Percentiles rank a stretch among this genome's conserved stretches.
Conservation (phyloP, 1,140 invertebrate genomes). For the Phocides pigmalion region DNA sequence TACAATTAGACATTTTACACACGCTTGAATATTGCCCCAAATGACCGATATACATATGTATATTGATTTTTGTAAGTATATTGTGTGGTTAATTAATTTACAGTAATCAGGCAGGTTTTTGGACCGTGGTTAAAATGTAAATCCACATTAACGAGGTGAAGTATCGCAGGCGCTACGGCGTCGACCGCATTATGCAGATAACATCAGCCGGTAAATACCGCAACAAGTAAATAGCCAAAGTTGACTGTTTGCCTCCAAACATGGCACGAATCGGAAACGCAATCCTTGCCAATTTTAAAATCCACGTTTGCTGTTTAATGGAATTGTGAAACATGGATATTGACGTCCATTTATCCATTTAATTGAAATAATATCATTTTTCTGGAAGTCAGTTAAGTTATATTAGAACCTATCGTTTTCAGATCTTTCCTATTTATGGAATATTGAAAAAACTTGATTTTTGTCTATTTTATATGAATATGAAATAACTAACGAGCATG, state of each 20-base stretch:
- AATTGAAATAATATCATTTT: no score
- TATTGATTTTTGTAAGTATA: background rate
- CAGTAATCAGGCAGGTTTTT: constrained; percentile 55
- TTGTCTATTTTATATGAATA: no score
- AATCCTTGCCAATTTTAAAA: constrained; percentile 26
- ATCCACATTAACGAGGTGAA: constrained; percentile 66
- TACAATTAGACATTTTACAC: no score
- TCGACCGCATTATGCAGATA: constrained; percentile 78
- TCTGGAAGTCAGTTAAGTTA: no score
- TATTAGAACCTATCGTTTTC: no score
- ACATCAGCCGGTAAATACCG: constrained; percentile 69
- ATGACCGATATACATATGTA: no score
- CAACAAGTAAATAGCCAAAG: constrained; percentile 72
- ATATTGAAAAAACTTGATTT: no score
- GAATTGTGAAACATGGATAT: background rate
- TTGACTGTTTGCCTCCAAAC: constrained; percentile 47
- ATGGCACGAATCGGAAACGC: constrained; percentile 31
- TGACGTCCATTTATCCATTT: no score
- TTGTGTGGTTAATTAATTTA: constrained; percentile 41
- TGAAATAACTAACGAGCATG: no score
- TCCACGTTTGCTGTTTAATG: background rate
- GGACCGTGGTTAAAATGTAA: constrained; percentile 63
- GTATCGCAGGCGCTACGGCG: constrained; percentile 55
- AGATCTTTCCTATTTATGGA: no score
- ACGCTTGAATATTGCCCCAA: no score